Base-by-base conservation (phyloP, 2,797 vertebrate genomes). In the Tarsius wallacei region DNA sequence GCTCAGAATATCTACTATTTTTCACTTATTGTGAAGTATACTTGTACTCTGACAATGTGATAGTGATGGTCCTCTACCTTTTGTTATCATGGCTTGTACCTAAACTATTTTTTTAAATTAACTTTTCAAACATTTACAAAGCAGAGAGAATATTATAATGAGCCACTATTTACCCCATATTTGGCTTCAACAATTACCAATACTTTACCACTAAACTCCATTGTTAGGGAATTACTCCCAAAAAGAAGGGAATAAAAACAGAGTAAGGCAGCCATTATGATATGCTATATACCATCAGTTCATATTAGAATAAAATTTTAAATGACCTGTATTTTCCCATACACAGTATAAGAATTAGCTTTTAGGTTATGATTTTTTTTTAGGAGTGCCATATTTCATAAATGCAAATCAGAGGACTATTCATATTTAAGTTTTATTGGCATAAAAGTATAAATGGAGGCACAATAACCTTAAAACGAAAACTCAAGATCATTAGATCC, bases 41-140 rank as follows among this genome's bases (percentile, higher is more conserved):
- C n/a, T 21, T 42, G 22, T 49, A 24, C 80, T 85, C 57, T 93
- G 88, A 51, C 33, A 66, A 42, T 5, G 51, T 80, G 86, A 87
- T 0, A 55, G 42, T 53, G 15, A 59, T 1, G 83, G n/a, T 49
- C 26, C 6, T 59, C 28, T 76, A 70, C 6, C 47, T 71, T 87
- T 61, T 91, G 64, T 73, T 70, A 15, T 55, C 49, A 91, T 53
- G 53, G 77, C 47, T 93, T 42, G 61, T 42, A 63, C 0, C 94
- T 86, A 57, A 17, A 53, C 93, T 82, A 49, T 66, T 95, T 42
- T 42, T 42, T 42, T 42, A 42, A 42, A 42, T 42, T 42, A 42
- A 42, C 7, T 42, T 93, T 63, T 81, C 28, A 89, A 83, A 78
- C 64, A 90, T 63, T 78, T 90, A 81, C 36, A 90, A 94, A 92